Evolutionary conservation across 2,113 vertebrate species (phyloP), one percentile per base, ranked within the genome.

Genomic region (Nothobranchius furzeri): DNA sequence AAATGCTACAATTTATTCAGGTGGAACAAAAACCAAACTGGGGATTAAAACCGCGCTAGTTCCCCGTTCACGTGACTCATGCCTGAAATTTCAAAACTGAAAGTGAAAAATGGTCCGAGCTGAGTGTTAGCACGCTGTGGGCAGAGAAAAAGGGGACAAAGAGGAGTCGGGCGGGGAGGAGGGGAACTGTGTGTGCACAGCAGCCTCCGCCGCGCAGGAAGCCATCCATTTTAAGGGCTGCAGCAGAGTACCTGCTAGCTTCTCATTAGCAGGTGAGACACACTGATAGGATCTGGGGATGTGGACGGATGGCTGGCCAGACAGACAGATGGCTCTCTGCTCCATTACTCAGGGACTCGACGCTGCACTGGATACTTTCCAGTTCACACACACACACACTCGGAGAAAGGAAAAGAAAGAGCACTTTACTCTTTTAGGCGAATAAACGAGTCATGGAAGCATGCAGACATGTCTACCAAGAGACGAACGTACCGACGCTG

Each of bases 241-340:
- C 69, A 20, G 82, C 68, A 68, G 68, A 81, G 47, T 59, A 79
- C 78, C 70, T 73, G 75, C 68, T 60, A 78, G 73, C 68, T 79
- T 78, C 78, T 78, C 83, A 78, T 84, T 70, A 86, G 68, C 76
- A 81, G 76, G 76, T 75, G 86, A 78, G 79, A 68, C 64, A 57
- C 63, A 68, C 53, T 13, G 68, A 68, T 58, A 59, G 68, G 68
- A 82, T 66, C 64, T 68, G 60, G 75, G 70, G 64, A 64, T 24
- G 54, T 6, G 6, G 73, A 63, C 35, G 63, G 65, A 74, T 53
- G 64, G 66, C n/a, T 20, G 5, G 43, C 48, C 79, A 66, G 64
- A 70, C 74, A 73, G 71, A 80, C 79, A 62, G 73, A 81, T 70
- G 64, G 65, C 77, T 71, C 65, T 64, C 63, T 20, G 60, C 81